phyloP scores from a whole-genome alignment of 2,888 invertebrate genomes.

The Eremobia ochroleuca region DNA sequence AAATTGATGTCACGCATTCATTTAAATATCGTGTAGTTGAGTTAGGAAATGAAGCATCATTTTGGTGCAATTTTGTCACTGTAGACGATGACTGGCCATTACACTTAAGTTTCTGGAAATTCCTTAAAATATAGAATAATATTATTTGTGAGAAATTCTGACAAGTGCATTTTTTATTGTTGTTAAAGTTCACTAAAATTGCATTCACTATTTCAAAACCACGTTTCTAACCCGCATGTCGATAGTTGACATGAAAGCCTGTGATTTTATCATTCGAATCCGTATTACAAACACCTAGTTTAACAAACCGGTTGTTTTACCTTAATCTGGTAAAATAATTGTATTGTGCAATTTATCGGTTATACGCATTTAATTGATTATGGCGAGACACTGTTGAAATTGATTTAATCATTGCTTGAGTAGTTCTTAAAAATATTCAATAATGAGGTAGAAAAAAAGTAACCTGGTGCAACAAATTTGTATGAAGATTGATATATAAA shows the following conservation, averaged over 20 bases:
- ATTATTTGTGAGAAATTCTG: not conserved
- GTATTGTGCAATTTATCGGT: slow-evolving; percentile 44
- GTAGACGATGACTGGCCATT: not conserved
- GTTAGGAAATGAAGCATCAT: slow-evolving; percentile 40
- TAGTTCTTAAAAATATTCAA: not conserved
- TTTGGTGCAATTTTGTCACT: slow-evolving; percentile 44
- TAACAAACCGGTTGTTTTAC: slow-evolving; percentile 43
- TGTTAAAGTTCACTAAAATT: not conserved
- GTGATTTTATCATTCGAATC: slow-evolving; percentile 18
- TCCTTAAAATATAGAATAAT: not conserved
- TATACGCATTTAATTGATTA: slow-evolving; percentile 39
- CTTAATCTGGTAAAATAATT: slow-evolving; percentile 48
- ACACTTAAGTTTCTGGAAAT: not conserved
- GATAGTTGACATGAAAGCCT: slow-evolving; percentile 29
- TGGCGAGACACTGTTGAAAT: slow-evolving; percentile 2
- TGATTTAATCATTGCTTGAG: slow-evolving; percentile 18
- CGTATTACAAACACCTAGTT: slow-evolving; percentile 36
- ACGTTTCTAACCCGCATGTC: slow-evolving; percentile 36
- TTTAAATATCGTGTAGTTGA: slow-evolving; percentile 48
- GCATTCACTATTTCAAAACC: slow-evolving; percentile 16
- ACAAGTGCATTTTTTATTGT: not conserved
- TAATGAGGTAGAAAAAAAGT: not conserved
- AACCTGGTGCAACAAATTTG: not conserved
- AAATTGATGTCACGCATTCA: slow-evolving; percentile 63
- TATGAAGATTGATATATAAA: not conserved